Evolutionary conservation across 2,888 invertebrate species (phyloP).

Genomic region (Molorchus minor): DNA sequence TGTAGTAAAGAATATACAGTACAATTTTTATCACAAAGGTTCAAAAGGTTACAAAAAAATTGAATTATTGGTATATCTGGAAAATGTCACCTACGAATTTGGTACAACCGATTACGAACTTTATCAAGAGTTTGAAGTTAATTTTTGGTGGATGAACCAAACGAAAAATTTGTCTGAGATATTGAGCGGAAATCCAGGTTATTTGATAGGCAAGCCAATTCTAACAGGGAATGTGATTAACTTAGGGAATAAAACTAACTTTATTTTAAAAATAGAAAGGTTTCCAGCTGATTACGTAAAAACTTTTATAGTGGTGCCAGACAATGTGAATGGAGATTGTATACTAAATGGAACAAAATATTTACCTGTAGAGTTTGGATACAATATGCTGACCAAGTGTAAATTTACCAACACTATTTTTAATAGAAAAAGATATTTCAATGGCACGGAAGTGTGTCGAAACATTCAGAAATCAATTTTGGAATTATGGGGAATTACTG

Average conservation of each 20-base stretch:
- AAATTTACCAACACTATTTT: constrained; percentile 43
- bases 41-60: constrained; percentile 60
- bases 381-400: constrained; percentile 65
- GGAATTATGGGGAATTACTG: constrained; percentile 49
- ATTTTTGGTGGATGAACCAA: constrained; percentile 55
- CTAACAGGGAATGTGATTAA: constrained; percentile 61
- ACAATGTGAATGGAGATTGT: constrained; percentile 64
- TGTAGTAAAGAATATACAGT: constrained; percentile 55
- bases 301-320: constrained; percentile 59
- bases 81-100: constrained; percentile 47
- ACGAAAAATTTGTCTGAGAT: constrained; percentile 50
- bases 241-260: constrained; percentile 53
- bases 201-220: constrained; percentile 73
- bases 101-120: constrained; percentile 29
- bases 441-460: constrained; percentile 52
- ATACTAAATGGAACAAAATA: constrained; percentile 56
- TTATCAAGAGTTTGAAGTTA: constrained; percentile 53
- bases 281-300: constrained; percentile 44
- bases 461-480: constrained; percentile 54
- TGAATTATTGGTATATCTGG: constrained; percentile 52
- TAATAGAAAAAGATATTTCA: constrained; percentile 37
- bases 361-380: constrained; percentile 63
- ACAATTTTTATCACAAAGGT: constrained; percentile 62
- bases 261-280: constrained; percentile 41
- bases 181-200: constrained; percentile 82